Conservation (phyloP, 2,888 invertebrate species). For the Callinectes sapidus region DNA sequence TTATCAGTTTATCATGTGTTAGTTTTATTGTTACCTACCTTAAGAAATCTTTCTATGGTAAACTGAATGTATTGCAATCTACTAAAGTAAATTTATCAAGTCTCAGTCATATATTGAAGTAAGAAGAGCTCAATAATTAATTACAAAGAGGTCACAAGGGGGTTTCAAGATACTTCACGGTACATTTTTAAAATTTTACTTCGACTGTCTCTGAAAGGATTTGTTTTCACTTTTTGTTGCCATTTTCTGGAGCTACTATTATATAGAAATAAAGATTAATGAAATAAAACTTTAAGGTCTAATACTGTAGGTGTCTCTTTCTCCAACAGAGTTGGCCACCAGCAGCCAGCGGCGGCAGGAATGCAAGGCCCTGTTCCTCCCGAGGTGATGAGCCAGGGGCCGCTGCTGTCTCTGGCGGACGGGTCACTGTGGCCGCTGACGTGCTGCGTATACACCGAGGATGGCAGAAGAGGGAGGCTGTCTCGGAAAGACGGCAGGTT, state of each 20-base stretch:
- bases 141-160: not conserved
- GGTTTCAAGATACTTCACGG: not conserved
- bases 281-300: not conserved
- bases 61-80: not conserved
- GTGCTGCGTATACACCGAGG: constrained; percentile 56
- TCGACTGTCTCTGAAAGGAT: too few relatives aligned
- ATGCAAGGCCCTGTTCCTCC: not conserved
- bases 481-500: constrained; percentile 52
- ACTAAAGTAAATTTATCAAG: not conserved
- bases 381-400: constrained; percentile 39
- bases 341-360: constrained; percentile 32
- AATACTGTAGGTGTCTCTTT: not conserved
- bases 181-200: too few relatives aligned
- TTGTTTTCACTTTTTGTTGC: too few relatives aligned
- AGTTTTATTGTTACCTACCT: not conserved
- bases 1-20: not conserved
- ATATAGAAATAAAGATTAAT: not conserved
- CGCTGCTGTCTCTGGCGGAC: constrained; percentile 39
- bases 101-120: not conserved
- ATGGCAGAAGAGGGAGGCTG: constrained; percentile 49
- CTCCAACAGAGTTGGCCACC: not conserved
- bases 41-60: not conserved
- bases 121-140: not conserved
- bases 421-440: constrained; percentile 52
- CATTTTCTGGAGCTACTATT: not conserved